Conservation (phyloP, 2,113 vertebrate species). For the Tragelaphus strepsiceros region DNA sequence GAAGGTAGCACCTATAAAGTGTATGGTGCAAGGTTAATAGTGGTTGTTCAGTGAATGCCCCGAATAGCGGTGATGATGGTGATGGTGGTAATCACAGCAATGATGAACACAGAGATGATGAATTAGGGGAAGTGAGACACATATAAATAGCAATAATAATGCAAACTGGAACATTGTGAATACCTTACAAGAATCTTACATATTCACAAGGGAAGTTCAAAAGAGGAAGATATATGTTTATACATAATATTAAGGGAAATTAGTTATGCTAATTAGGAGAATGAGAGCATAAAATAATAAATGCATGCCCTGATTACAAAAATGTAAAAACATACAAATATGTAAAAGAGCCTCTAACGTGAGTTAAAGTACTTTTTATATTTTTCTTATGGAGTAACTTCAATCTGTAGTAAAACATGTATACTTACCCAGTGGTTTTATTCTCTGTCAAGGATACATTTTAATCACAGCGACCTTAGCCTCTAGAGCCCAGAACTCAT, state of each 20-base stretch:
- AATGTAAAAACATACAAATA: neutral
- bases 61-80: neutral
- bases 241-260: neutral
- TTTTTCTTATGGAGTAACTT: neutral
- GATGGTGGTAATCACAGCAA: neutral
- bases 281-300: neutral
- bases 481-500: neutral
- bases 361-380: neutral
- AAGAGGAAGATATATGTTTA: neutral
- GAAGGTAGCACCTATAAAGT: neutral
- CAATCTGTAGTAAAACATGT: neutral
- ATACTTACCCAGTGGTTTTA: neutral
- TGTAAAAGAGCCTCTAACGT: neutral
- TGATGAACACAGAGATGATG: neutral
- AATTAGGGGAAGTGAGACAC: neutral
- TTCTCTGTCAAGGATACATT: neutral
- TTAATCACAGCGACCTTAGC: neutral
- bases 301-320: neutral
- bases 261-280: neutral
- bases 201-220: conserved; percentile 6
- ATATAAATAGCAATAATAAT: neutral
- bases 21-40: neutral
- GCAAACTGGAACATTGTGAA: neutral
- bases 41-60: neutral
- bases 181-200: neutral